Conservation (phyloP, 2,888 invertebrate genomes). For the Drosophila anceps region DNA sequence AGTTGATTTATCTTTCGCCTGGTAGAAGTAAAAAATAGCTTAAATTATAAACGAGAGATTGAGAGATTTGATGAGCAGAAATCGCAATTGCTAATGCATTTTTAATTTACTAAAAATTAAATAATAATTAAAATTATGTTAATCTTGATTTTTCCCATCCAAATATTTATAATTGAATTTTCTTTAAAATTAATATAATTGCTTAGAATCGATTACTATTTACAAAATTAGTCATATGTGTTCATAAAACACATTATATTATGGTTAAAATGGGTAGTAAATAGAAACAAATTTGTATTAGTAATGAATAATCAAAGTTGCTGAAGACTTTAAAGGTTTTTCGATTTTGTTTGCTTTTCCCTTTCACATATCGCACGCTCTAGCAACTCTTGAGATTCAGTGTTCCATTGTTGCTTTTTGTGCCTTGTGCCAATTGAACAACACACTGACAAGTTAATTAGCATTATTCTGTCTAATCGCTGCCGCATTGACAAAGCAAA, state of each 20-base stretch:
- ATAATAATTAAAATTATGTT: too few species aligned
- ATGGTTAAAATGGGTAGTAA: neutral
- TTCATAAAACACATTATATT: neutral
- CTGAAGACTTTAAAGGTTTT: neutral
- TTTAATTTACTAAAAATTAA: neutral
- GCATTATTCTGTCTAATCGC: conserved; percentile 53
- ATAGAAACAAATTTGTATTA: neutral
- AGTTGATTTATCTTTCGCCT: neutral
- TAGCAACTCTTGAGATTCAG: neutral
- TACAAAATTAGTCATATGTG: too few species aligned
- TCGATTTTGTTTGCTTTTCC: conserved; percentile 4
- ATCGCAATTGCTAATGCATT: too few species aligned
- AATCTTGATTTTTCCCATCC: too few species aligned
- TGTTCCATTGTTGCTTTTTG: conserved; percentile 22
- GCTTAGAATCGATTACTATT: too few species aligned
- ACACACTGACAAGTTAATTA: conserved; percentile 62
- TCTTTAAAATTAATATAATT: too few species aligned
- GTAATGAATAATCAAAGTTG: neutral
- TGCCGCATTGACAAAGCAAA: conserved; percentile 13
- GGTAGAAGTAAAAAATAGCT: neutral
- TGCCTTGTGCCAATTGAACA: conserved; percentile 44
- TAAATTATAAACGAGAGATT: neutral
- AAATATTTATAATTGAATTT: too few species aligned
- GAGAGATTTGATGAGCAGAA: too few species aligned
- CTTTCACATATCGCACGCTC: neutral